Conservation (phyloP, 2,797 vertebrate genomes). For the Garrulus glandarius region DNA sequence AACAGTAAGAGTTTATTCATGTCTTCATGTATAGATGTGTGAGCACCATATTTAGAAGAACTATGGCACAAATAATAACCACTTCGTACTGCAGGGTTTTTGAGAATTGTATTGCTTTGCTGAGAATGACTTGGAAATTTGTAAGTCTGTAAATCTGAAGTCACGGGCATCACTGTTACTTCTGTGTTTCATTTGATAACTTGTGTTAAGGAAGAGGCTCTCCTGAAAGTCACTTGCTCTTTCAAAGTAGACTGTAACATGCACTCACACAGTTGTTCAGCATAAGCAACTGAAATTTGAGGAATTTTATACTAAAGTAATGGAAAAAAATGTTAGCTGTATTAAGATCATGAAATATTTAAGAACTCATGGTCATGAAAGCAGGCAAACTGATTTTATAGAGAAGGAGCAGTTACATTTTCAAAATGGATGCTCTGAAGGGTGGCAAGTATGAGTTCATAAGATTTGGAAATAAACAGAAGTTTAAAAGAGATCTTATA, state of each 20-base stretch:
- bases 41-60: not conserved
- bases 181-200: not conserved
- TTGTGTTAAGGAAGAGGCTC: not conserved
- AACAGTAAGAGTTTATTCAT: constrained; percentile 34
- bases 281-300: not conserved
- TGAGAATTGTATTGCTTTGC: not conserved
- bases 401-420: not conserved
- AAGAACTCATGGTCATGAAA: not conserved
- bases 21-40: not conserved
- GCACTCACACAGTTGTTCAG: not conserved
- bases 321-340: not conserved
- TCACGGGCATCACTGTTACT: accelerated
- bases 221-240: not conserved
- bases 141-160: not conserved
- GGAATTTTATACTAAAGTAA: not conserved
- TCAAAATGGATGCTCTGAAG: not conserved
- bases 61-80: not conserved
- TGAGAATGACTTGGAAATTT: not conserved
- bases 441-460: not conserved
- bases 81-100: not conserved
- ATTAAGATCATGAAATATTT: not conserved
- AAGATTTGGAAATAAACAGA: not conserved
- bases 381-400: not conserved
- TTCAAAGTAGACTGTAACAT: not conserved
- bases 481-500: not conserved